Evolutionary conservation across 2,888 invertebrate species (phyloP).

Genomic region (Netelia fuscicornis): DNA sequence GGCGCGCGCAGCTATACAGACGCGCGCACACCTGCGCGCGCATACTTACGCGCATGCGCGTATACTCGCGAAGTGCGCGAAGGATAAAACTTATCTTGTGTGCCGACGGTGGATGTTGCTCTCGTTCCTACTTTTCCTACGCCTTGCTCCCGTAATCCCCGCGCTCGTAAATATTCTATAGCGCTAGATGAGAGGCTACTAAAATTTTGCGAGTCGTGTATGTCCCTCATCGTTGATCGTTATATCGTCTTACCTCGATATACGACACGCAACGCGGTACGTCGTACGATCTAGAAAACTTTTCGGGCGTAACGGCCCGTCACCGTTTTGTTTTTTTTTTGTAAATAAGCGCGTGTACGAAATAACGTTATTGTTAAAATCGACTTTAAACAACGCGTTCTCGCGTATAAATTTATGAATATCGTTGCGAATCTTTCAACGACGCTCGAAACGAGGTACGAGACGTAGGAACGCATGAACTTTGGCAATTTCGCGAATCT

Average conservation of each 20-base stretch:
- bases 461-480: constrained; percentile 28
- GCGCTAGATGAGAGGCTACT: constrained; percentile 6
- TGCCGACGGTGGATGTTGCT: not conserved
- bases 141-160: not conserved
- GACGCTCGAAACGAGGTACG: not conserved
- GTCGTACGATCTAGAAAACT: constrained; percentile 18
- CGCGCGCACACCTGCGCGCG: constrained; percentile 8
- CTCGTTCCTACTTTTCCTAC: too few species aligned
- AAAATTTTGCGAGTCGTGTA: not conserved
- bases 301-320: constrained; percentile 21
- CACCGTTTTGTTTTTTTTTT: too few species aligned
- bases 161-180: constrained; percentile 55
- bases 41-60: not conserved
- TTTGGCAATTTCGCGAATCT: constrained; percentile 40
- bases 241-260: not conserved
- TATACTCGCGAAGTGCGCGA: not conserved
- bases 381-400: not conserved
- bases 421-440: not conserved
- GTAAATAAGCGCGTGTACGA: too few species aligned
- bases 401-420: not conserved
- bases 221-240: not conserved
- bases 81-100: not conserved
- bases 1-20: constrained; percentile 24
- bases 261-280: not conserved
- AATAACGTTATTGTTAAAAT: too few species aligned